Conservation (phyloP, 2,888 invertebrate genomes). For the Cephus pulcher region DNA sequence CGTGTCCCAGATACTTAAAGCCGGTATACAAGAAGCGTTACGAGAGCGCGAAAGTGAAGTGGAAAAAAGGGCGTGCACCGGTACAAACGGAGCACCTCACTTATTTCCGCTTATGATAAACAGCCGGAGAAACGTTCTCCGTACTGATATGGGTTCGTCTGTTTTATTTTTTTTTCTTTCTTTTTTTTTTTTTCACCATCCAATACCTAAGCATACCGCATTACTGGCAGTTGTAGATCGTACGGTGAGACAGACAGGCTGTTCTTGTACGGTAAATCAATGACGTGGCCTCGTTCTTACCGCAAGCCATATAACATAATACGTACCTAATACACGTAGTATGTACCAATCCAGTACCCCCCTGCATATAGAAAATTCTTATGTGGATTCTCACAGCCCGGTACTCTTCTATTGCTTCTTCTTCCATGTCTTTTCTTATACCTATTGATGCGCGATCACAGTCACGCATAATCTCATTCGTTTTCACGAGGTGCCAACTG, state of each 20-base stretch:
- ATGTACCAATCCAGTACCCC: no score
- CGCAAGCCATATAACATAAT: constrained; percentile 10
- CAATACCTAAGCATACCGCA: neutral
- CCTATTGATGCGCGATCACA: no score
- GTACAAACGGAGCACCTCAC: neutral
- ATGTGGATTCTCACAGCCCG: neutral
- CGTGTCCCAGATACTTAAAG: neutral
- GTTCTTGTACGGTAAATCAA: constrained; percentile 36
- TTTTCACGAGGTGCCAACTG: no score
- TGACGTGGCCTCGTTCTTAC: constrained; percentile 33
- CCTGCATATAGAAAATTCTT: neutral
- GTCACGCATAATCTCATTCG: no score
- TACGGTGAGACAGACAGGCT: neutral
- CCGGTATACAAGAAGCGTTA: neutral
- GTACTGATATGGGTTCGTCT: neutral
- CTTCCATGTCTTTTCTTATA: no score
- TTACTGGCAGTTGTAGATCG: constrained; percentile 1
- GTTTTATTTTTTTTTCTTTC: neutral
- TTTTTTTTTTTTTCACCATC: no score
- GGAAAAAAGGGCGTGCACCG: neutral
- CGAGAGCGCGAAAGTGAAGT: neutral
- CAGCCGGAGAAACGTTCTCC: neutral
- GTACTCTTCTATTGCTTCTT: no score
- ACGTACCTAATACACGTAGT: neutral
- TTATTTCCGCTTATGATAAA: constrained; percentile 4